These are phyloP conservation scores for Peromyscus polionotus DNA, from an alignment of 2,113 vertebrate genomes.

Conservation along the genomic window DNA sequence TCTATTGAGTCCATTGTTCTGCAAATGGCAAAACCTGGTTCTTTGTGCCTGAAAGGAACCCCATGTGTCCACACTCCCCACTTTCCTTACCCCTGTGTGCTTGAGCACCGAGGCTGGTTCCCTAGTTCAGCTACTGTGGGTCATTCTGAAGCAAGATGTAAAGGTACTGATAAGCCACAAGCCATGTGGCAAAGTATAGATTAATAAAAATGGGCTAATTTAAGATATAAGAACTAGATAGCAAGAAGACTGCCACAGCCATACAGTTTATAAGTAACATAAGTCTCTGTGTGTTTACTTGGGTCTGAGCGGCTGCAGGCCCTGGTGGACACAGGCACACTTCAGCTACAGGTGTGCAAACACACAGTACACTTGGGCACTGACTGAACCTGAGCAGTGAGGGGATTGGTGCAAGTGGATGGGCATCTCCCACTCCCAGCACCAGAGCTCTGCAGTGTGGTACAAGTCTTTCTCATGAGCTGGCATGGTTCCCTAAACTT, in stretches of 20 bases:
- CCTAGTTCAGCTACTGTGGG: not conserved
- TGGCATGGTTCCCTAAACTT: not conserved
- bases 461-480: not conserved
- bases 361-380: rapidly evolving
- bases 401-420: rapidly evolving
- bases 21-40: not conserved
- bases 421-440: not conserved
- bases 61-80: not conserved
- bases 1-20: not conserved
- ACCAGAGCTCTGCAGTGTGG: not conserved
- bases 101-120: not conserved
- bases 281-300: too few relatives aligned
- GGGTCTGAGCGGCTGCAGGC: too few relatives aligned
- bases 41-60: not conserved
- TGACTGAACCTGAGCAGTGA: not conserved
- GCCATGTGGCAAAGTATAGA: too few relatives aligned
- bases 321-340: too few relatives aligned
- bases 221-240: too few relatives aligned
- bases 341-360: too few relatives aligned
- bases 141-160: too few relatives aligned
- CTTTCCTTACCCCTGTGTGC: not conserved
- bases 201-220: too few relatives aligned
- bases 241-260: too few relatives aligned
- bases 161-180: too few relatives aligned
- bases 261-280: too few relatives aligned